Conservation (phyloP, 2,113 vertebrate genomes). For the Pollachius pollachius region DNA sequence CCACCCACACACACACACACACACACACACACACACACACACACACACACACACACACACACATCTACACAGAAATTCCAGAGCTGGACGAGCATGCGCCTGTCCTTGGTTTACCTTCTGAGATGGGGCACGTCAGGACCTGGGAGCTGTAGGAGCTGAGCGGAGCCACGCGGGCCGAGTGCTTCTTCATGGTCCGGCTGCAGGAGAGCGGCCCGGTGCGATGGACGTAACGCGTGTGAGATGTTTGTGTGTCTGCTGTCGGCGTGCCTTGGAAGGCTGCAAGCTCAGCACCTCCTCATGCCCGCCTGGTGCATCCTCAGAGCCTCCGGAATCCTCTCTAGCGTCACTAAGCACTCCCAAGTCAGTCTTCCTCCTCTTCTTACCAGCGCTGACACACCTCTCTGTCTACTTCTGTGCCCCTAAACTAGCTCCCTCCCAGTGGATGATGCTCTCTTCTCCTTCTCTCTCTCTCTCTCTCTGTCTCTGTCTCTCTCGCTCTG, state of each 20-base stretch:
- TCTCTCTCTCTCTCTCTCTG: neutral
- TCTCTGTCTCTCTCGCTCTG: conserved; percentile 14
- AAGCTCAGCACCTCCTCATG: conserved; percentile 63
- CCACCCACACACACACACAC: conserved; percentile 22
- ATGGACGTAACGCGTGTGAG: conserved; percentile 35
- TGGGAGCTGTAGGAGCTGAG: conserved; percentile 77
- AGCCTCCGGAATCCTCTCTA: conserved; percentile 45
- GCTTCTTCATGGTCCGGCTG: conserved; percentile 83
- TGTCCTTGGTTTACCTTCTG: conserved; percentile 63
- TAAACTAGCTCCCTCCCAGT: conserved; percentile 9
- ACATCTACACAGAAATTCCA: too few species aligned
- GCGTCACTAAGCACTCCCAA: conserved; percentile 37
- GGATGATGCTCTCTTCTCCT: neutral
- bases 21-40: conserved; percentile 20
- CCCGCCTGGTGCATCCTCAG: conserved; percentile 54
- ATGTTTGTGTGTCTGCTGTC: conserved; percentile 7
- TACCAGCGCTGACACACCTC: conserved; percentile 14
- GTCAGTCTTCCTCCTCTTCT: conserved; percentile 23
- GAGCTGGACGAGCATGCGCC: too few species aligned
- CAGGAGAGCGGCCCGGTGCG: conserved; percentile 43
- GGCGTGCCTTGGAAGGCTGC: conserved; percentile 27
- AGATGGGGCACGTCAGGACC: conserved; percentile 74
- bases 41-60: conserved; percentile 18
- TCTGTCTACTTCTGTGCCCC: conserved; percentile 39
- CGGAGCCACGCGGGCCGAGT: conserved; percentile 80